Evolutionary conservation across 1,140 invertebrate genomes (phyloP).

Genomic region (Antheraea mylitta): DNA sequence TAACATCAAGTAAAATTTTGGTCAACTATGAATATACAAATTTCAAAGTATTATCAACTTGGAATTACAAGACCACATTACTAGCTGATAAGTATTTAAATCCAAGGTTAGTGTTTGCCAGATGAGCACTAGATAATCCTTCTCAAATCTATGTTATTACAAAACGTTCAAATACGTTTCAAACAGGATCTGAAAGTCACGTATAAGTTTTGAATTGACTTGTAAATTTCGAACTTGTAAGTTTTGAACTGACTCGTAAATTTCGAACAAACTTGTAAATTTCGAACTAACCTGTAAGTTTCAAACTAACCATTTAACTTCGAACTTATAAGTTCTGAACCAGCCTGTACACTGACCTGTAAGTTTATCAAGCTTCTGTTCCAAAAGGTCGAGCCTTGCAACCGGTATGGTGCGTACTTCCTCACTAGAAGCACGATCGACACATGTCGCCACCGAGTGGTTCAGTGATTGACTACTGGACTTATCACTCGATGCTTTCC

Average conservation of each 20-base stretch:
- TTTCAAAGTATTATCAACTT: too few relatives aligned
- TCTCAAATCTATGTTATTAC: too few relatives aligned
- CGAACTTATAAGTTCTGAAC: background rate
- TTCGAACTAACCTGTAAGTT: background rate
- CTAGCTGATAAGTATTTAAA: too few relatives aligned
- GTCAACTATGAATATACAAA: too few relatives aligned
- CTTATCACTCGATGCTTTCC: constrained; percentile 67
- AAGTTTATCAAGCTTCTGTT: constrained; percentile 54
- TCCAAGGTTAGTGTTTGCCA: too few relatives aligned
- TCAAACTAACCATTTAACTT: background rate
- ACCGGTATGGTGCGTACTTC: constrained; percentile 21
- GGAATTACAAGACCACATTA: too few relatives aligned
- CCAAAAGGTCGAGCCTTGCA: constrained; percentile 36
- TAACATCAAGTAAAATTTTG: too few relatives aligned
- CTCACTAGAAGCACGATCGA: constrained; percentile 25
- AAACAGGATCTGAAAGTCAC: too few relatives aligned
- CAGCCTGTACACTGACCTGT: constrained; percentile 32
- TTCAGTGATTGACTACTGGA: constrained; percentile 52
- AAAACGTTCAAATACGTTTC: too few relatives aligned
- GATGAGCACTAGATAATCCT: too few relatives aligned
- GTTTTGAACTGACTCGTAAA: background rate
- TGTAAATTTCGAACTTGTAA: too few relatives aligned
- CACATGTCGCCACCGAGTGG: constrained; percentile 24
- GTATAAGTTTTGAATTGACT: background rate
- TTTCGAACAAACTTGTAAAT: background rate